Conservation (phyloP, 2,797 vertebrate genomes). For the Craterocephalus amniculus region DNA sequence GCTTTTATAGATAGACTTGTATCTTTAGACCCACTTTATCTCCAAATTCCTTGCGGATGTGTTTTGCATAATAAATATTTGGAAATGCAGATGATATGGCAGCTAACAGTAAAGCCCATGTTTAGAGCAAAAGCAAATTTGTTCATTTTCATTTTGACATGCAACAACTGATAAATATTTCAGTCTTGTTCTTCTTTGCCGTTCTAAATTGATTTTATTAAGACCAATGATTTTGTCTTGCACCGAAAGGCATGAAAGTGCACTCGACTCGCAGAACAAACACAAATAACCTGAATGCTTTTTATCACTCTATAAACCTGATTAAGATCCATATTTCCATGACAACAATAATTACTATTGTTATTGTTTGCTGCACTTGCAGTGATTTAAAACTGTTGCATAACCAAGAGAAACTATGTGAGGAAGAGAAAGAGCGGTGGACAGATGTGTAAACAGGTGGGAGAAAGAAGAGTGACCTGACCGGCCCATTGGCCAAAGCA, state of each 20-base stretch:
- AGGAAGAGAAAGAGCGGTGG: slow-evolving; percentile 7
- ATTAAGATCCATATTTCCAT: slow-evolving; percentile 49
- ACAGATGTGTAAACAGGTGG: slow-evolving; percentile 47
- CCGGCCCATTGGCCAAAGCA: slow-evolving; percentile 8
- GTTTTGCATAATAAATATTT: slow-evolving; percentile 48
- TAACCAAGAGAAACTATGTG: slow-evolving; percentile 9
- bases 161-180: slow-evolving; percentile 61
- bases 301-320: slow-evolving; percentile 49
- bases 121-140: slow-evolving; percentile 27
- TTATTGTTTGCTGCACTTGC: slow-evolving; percentile 29
- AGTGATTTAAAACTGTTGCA: slow-evolving; percentile 36
- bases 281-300: slow-evolving; percentile 59
- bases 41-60: slow-evolving; percentile 35
- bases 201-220: slow-evolving; percentile 47
- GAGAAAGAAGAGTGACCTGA: slow-evolving; percentile 19
- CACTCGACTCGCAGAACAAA: slow-evolving; percentile 56
- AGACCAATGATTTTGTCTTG: slow-evolving; percentile 40
- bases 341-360: slow-evolving; percentile 38
- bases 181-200: slow-evolving; percentile 36
- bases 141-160: slow-evolving; percentile 41
- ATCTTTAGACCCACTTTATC: slow-evolving; percentile 41
- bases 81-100: slow-evolving; percentile 5
- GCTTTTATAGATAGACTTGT: slow-evolving; percentile 52
- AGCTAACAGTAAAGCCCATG: slow-evolving; percentile 14
- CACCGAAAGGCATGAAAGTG: slow-evolving; percentile 53